Conservation (phyloP, 2,113 vertebrate genomes). For the Dromaius novaehollandiae region DNA sequence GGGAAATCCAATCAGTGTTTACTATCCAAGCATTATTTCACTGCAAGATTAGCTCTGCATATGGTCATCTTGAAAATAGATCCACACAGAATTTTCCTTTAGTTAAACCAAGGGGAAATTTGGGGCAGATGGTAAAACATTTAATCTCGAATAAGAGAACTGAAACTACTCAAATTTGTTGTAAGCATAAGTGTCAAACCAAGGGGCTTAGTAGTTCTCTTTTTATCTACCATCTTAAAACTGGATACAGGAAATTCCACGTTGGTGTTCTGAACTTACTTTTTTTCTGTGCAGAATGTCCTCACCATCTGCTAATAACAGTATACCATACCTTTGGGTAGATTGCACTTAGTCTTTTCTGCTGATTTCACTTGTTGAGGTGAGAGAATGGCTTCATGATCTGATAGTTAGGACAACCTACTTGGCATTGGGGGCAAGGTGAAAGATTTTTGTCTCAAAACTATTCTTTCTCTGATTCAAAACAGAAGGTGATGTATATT, state of each 20-base stretch:
- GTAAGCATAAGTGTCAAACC: background rate
- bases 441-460: background rate
- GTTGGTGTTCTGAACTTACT: background rate
- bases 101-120: background rate
- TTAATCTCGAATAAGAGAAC: background rate
- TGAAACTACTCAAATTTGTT: background rate
- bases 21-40: background rate
- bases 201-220: background rate
- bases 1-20: background rate
- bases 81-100: background rate
- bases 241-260: background rate
- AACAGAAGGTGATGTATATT: background rate
- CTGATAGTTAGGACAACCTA: background rate
- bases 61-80: background rate
- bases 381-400: background rate
- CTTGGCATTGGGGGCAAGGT: background rate
- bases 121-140: background rate
- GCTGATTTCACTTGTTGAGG: background rate
- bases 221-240: background rate
- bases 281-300: background rate
- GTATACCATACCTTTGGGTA: background rate
- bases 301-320: background rate
- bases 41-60: background rate
- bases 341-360: background rate
- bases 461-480: background rate